Base-by-base conservation (phyloP, 2,113 vertebrate genomes). In the Brachyistius frenatus region DNA sequence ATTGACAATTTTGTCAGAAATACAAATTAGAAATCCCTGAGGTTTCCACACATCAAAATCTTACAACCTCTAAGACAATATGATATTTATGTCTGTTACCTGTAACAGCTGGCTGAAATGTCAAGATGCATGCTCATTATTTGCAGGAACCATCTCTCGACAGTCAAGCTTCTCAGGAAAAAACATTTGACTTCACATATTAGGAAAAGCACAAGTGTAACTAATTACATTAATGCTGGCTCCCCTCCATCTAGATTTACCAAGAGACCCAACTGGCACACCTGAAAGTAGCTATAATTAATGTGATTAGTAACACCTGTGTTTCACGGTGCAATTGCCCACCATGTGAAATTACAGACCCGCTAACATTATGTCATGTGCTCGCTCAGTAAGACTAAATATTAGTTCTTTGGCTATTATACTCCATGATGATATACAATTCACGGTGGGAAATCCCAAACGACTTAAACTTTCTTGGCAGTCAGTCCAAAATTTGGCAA, bases 271-370 rank as follows among this genome's bases (percentile, higher is more conserved):
- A 5, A 71, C 5, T 4, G 15, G 4, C 39, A 31, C 37, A 62
- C 70, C 44, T 74, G 56, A 78, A 61, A 5, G 60, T 13, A 66
- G 37, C 55, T 54, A 0, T 60, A 30, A 73, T 62, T 50, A 55
- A 54, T 5, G 16, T 36, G 11, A 67, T 72, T 55, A 46, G 52
- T 32, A 30, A 44, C 61, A 84, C 56, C 61, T 78, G 72, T 33
- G 66, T 32, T 13, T n/a, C 33, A 30, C 8, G 36, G 23, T 47
- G 31, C 1, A 53, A 39, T 6, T 15, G 39, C 15, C 4, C 30
- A 52, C 49, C 7, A 1, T 16, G 14, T 50, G 49, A 50, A 50
- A 50, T 50, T 41, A 41, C 44, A 50, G 49, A 5, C 16, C 49
- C 7, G 49, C 7, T n/a, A 52, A 52, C 16, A 52, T 23, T 52